Percentiles rank a stretch among this genome's conserved stretches.
These are phyloP conservation scores for Chrysolina oricalcia DNA, from an alignment of 2,888 invertebrate genomes.

Conservation along the genomic window DNA sequence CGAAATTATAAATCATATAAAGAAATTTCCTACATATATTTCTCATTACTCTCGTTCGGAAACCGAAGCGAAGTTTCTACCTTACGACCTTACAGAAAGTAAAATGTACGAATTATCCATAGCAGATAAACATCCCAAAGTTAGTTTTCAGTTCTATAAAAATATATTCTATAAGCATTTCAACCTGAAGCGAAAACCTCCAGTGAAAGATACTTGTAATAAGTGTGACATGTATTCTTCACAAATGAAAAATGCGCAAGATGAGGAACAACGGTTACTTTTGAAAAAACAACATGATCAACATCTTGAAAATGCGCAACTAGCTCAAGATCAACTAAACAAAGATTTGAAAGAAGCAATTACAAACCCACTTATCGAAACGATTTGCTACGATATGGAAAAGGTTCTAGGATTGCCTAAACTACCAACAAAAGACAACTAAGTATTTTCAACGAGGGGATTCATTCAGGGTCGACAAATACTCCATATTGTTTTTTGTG, in stretches of 20 bases:
- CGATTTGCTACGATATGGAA: conserved; percentile 61
- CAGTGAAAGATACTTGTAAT: conserved; percentile 40
- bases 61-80: too few relatives aligned
- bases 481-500: too few relatives aligned
- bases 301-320: conserved; percentile 31
- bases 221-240: too few relatives aligned
- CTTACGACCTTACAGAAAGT: too few relatives aligned
- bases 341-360: too few relatives aligned
- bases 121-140: conserved; percentile 39
- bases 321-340: conserved; percentile 30
- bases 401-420: too few relatives aligned
- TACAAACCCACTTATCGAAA: conserved; percentile 41
- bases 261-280: conserved; percentile 36
- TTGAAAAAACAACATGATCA: conserved; percentile 40
- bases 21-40: conserved; percentile 33
- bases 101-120: conserved; percentile 32
- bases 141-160: conserved; percentile 45
- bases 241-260: conserved; percentile 27
- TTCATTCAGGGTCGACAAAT: too few relatives aligned
- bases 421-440: conserved; percentile 17
- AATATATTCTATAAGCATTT: conserved; percentile 44
- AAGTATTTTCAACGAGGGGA: too few relatives aligned
- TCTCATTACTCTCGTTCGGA: conserved; percentile 32
- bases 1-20: conserved; percentile 44
- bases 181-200: conserved; percentile 32